Evolutionary conservation across 1,140 invertebrate species (phyloP), one percentile per base, ranked within the genome.

Genomic region (Plutomurus gul): DNA sequence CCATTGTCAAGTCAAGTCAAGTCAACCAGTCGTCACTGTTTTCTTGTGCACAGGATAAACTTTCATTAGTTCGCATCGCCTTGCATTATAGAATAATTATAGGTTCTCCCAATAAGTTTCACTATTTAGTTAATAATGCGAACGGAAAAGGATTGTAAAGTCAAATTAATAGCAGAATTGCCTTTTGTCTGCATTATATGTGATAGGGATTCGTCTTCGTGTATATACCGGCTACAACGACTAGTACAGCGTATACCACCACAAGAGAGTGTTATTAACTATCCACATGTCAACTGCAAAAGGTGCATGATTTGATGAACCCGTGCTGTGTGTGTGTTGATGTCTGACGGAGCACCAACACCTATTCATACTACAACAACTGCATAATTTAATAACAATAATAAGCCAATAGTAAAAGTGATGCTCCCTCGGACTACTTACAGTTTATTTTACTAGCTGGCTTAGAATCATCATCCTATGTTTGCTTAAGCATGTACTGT

Each of bases 41-140:
- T n/a, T n/a, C n/a, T n/a, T n/a, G n/a, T n/a, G 56, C 27, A 65
- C 56, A 65, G 56, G 56, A 65, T 65, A 65, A 65, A 65, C 56
- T 65, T 65, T 65, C 56, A 65, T 65, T 65, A 65, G 56, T 65
- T 65, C 56, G 16, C 56, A 65, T 65, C 56, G 25, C 56, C 56
- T 65, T 65, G 56, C 56, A 65, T 65, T 65, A 65, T 65, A 65
- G 27, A 65, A 65, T 65, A 65, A 65, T 65, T 65, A 65, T 65
- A 65, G 56, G 27, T 65, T 33, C 56, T 65, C 30, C 56, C 56
- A 65, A 65, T 65, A 65, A 65, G 56, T 65, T 65, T 65, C 56
- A 65, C 56, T 65, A n/a, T n/a, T n/a, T n/a, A 65, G 25, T 33
- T 65, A 65, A 65, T 65, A 65, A 65, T 65, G 56, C 56, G 56